phyloP scores from a whole-genome alignment of 2,113 vertebrate genomes.

The Burhinus oedicnemus region DNA sequence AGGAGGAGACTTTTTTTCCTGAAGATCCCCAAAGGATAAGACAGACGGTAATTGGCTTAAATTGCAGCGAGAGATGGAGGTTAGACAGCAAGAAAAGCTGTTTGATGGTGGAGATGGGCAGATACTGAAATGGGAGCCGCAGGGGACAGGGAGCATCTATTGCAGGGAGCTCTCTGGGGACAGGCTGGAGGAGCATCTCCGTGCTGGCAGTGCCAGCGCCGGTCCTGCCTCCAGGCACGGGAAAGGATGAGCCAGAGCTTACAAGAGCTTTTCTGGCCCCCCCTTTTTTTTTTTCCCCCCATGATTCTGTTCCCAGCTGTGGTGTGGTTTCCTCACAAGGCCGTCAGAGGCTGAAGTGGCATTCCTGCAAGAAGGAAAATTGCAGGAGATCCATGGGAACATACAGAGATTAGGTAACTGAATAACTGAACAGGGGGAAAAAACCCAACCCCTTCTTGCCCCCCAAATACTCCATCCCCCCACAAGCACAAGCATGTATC shows the following conservation, averaged over 20 bases:
- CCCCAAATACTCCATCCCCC: neutral
- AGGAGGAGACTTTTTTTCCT: neutral
- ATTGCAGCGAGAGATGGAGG: neutral
- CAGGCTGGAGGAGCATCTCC: neutral
- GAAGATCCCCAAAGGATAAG: neutral
- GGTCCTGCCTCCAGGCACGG: fast-evolving
- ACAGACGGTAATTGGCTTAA: neutral
- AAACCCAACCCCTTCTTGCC: neutral
- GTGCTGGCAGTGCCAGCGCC: neutral
- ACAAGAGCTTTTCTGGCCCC: neutral
- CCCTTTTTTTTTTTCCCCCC: neutral
- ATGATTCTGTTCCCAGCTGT: neutral
- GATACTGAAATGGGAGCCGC: neutral
- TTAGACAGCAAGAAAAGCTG: neutral
- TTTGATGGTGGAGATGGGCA: neutral
- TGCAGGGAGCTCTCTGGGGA: neutral
- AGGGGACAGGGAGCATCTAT: neutral
- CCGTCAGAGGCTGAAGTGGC: too few species aligned
- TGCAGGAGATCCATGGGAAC: neutral
- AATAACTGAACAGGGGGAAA: neutral
- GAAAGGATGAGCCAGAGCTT: neutral
- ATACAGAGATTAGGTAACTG: neutral
- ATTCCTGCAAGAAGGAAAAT: neutral
- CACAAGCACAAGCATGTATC: neutral
- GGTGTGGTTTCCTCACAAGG: neutral